Conservation (phyloP, 2,888 invertebrate genomes). For the Allygus modestus region DNA sequence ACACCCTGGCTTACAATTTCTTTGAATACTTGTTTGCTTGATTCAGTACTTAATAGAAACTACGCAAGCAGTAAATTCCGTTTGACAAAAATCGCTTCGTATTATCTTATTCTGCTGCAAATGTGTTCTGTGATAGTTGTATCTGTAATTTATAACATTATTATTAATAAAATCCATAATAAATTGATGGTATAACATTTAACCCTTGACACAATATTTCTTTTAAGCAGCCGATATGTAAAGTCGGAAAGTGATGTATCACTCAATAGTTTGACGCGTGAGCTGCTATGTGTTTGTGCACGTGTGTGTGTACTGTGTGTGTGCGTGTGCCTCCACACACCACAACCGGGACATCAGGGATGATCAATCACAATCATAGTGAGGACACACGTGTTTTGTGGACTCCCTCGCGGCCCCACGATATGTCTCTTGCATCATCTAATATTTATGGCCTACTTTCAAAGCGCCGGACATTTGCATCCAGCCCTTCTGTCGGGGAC, state of each 20-base stretch:
- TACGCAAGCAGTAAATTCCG: too few relatives aligned
- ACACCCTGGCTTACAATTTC: too few relatives aligned
- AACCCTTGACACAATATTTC: too few relatives aligned
- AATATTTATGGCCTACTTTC: slow-evolving; percentile 48
- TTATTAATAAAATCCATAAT: too few relatives aligned
- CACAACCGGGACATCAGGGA: not conserved
- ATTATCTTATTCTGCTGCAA: too few relatives aligned
- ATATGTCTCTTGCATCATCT: slow-evolving; percentile 36
- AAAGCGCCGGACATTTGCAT: slow-evolving; percentile 40
- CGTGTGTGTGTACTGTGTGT: too few relatives aligned
- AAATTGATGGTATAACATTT: too few relatives aligned
- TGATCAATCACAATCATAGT: slow-evolving; percentile 38
- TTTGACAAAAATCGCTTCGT: too few relatives aligned
- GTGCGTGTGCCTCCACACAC: not conserved
- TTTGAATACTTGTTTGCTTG: too few relatives aligned
- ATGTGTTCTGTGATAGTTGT: too few relatives aligned
- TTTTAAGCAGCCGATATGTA: not conserved
- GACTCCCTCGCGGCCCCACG: not conserved
- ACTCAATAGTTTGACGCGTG: not conserved
- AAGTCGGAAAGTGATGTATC: not conserved
- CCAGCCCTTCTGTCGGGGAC: slow-evolving; percentile 27
- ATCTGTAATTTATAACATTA: too few relatives aligned
- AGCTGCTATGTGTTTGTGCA: not conserved
- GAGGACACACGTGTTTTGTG: slow-evolving; percentile 17
- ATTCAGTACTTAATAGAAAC: too few relatives aligned